phyloP scores from a whole-genome alignment of 2,113 vertebrate genomes.

The Motacilla tschutschensis region DNA sequence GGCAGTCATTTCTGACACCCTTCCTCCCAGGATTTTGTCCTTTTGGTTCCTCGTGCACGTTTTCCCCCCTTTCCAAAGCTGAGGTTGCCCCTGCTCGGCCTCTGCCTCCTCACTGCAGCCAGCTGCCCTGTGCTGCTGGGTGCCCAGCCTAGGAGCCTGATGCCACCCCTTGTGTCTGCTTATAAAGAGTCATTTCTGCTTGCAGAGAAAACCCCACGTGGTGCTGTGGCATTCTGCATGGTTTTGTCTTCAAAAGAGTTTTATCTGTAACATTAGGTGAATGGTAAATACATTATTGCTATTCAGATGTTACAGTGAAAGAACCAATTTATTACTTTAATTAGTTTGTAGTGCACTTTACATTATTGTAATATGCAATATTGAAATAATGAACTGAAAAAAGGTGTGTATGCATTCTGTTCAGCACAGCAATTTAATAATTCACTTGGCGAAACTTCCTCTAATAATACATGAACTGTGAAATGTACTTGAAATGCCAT shows the following conservation, averaged over 20 bases:
- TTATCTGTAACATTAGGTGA: background rate
- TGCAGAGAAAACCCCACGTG: background rate
- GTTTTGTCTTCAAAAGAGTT: background rate
- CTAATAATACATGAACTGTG: constrained; percentile 30
- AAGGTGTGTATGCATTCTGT: background rate
- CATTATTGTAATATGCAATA: background rate
- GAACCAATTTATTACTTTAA: constrained; percentile 42
- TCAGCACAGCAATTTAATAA: constrained; percentile 35
- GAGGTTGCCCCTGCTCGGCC: accelerated
- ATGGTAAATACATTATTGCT: background rate
- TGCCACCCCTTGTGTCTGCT: background rate
- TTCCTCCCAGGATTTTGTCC: background rate
- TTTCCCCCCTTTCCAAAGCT: accelerated
- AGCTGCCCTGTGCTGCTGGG: background rate
- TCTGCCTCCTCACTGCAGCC: too few relatives aligned
- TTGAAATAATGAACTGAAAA: constrained; percentile 46
- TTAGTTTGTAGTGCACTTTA: constrained; percentile 29
- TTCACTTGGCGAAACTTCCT: constrained; percentile 39
- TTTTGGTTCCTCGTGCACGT: background rate
- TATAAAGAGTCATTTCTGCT: background rate
- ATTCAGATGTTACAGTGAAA: constrained; percentile 10
- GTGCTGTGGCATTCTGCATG: background rate
- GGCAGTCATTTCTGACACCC: accelerated
- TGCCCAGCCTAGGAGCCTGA: accelerated
- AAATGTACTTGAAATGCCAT: constrained; percentile 37